Base-by-base conservation (phyloP, 1,140 invertebrate genomes). In the Lepidotrigona ventralis region DNA sequence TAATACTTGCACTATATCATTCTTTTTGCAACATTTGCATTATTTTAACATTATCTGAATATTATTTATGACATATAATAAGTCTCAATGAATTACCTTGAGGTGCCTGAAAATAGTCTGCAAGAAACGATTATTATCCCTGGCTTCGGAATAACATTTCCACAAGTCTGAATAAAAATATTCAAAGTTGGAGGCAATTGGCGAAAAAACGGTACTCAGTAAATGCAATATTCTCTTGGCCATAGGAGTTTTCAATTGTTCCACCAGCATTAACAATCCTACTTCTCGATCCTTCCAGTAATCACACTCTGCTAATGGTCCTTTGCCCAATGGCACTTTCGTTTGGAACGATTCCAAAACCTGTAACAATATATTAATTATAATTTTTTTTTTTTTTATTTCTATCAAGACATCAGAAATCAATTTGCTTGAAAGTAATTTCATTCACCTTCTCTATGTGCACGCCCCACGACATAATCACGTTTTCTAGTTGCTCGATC, bases 101-200 rank as follows among this genome's bases (percentile, higher is more conserved):
- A 98, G 97, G 91, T 98, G 96, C 83, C 97, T 95, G 82, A 97
- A 95, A 19, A 98, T 94, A 1, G 98, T 98, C 0, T 95, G 96
- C 17, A 99, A 91, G 93, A 98, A 98, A 83, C 97, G 96, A 1
- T 97, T 95, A 91, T 98, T 98, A 88, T 98, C 97, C 88, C 96
- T 96, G 1, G 98, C 97, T 89, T 97, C 95, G n/a, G 96, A 95
- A 83, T 97, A 97, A 86, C 96, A 94, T 70, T 96, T 96, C 79
- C 96, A 94, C 0, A 98, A 92, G 71, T 96, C 96, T 1, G 94
- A 91, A 83, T 95, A 89, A 63, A 95, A 94, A 75, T 92, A 91
- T 63, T 95, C 92, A 91, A 97, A 96, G 26, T 93, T 93, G 21
- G 90, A 89, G 12, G 94, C 88, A 64, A 94, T 92, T 5, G 93